phyloP scores from a whole-genome alignment of 2,797 vertebrate species.

The Thamnophis elegans region DNA sequence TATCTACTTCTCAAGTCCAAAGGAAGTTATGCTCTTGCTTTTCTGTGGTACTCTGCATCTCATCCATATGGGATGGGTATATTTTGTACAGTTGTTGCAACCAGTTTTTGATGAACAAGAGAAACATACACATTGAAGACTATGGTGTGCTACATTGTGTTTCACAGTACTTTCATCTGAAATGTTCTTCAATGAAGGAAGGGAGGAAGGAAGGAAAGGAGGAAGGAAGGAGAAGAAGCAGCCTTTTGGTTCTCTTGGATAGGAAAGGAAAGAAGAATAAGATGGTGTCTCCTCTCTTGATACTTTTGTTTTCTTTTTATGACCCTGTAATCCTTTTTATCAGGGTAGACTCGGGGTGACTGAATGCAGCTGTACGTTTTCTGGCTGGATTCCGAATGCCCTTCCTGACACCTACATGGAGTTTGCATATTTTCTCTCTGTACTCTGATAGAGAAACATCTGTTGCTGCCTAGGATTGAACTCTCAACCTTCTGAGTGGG shows the following conservation, averaged over 20 bases:
- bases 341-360: background rate
- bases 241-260: constrained; percentile 16
- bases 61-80: background rate
- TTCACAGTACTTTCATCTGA: constrained; percentile 8
- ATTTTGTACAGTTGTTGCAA: background rate
- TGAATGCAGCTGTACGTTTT: background rate
- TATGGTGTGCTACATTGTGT: background rate
- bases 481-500: background rate
- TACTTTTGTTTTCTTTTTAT: constrained; percentile 15
- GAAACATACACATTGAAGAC: background rate
- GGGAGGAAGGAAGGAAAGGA: background rate
- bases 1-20: background rate
- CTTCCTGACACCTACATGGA: background rate
- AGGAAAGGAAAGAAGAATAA: constrained; percentile 34
- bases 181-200: background rate
- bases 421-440: background rate
- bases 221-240: background rate
- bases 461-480: background rate
- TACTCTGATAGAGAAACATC: background rate
- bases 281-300: constrained; percentile 22
- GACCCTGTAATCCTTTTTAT: background rate
- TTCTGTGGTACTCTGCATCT: background rate
- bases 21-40: background rate
- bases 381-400: background rate
- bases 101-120: background rate